Base-by-base conservation (phyloP, 2,888 invertebrate genomes). In the Eumerus sabulonum region DNA sequence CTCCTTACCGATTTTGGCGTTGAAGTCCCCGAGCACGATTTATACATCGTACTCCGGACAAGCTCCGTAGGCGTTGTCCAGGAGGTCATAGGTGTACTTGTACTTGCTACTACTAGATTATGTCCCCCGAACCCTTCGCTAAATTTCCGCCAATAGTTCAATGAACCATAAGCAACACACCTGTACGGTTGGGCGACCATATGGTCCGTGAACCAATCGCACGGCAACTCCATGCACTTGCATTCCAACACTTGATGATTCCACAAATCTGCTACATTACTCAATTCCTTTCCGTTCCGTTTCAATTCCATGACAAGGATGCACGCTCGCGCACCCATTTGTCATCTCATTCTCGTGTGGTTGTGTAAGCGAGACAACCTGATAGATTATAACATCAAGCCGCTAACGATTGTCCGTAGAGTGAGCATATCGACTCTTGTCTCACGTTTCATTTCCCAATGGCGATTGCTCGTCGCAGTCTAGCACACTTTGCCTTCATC, bases 311-410 rank as follows among this genome's bases (percentile, higher is more conserved):
- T 1, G 18, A 71, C 38, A 66, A 44, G 56, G 71, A 56, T 9
- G 13, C 27, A 27, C 2, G 7, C 27, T 4, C 27, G 2, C 7
- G 13, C 45, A n/a, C 13, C 13, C 2, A 27, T 40, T 1, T 18
- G 14, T 47, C 38, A 14, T 40, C 42, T 12, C n/a, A n/a, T 54
- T 42, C 36, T 27, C 27, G 1, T 12, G 4, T 36, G 12, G 16
- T 13, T 35, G 16, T 42, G 9, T 13, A 18, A 40, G 60, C 11
- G 66, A 62, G 56, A 72, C 14, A 66, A 60, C 54, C 17, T 40
- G 7, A 63, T 13, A 47, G 27, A 63, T 67, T 77, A 67, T 67
- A 67, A 77, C 67, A 73, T 73, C 73, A 77, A 73, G 77, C 77
- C 77, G 62, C 44, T 48, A 18, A 42, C 13, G 5, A 54, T 14